These are phyloP conservation scores for Aurelia sp. DNA, from an alignment of 30 jellyfish, hydroid and myxozoan genomes.

Conservation along the genomic window DNA sequence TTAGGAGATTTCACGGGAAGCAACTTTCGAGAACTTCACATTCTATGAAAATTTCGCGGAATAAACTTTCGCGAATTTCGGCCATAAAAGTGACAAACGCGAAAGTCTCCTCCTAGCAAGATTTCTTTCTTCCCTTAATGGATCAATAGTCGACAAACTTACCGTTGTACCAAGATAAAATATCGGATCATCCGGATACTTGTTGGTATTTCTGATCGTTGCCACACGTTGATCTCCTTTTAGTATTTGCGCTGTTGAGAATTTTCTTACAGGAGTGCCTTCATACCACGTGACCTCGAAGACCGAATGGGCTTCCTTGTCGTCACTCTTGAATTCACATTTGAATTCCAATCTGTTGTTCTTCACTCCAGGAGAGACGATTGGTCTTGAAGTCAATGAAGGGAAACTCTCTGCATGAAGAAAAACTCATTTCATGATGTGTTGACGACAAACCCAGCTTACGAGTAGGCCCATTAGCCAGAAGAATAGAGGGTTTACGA, in stretches of 20 bases:
- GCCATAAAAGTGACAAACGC: too few relatives aligned
- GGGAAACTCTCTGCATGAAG: conserved; percentile 69
- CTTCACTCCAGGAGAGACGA: conserved; percentile 60
- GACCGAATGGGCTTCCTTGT: conserved; percentile 20
- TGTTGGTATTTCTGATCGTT: conserved; percentile 39
- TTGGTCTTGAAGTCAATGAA: conserved; percentile 44
- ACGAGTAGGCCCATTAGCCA: too few relatives aligned
- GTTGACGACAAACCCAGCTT: too few relatives aligned
- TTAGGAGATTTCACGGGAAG: too few relatives aligned
- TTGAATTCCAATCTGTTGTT: conserved; percentile 60
- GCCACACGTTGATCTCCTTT: conserved; percentile 58
- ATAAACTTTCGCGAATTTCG: too few relatives aligned
- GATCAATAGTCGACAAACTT: background rate
- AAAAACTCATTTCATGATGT: too few relatives aligned
- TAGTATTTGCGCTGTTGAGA: background rate
- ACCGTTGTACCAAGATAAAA: conserved; percentile 65
- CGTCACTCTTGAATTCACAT: conserved; percentile 72
- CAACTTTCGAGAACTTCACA: too few relatives aligned
- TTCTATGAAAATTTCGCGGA: too few relatives aligned
- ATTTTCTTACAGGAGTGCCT: conserved; percentile 55
- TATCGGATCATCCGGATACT: conserved; percentile 39
- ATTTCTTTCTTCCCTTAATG: too few relatives aligned
- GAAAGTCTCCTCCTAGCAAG: too few relatives aligned
- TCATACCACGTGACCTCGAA: conserved; percentile 70
- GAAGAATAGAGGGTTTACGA: too few relatives aligned